phyloP scores from a whole-genome alignment of 2,113 vertebrate genomes.

The Fukomys damarensis region DNA sequence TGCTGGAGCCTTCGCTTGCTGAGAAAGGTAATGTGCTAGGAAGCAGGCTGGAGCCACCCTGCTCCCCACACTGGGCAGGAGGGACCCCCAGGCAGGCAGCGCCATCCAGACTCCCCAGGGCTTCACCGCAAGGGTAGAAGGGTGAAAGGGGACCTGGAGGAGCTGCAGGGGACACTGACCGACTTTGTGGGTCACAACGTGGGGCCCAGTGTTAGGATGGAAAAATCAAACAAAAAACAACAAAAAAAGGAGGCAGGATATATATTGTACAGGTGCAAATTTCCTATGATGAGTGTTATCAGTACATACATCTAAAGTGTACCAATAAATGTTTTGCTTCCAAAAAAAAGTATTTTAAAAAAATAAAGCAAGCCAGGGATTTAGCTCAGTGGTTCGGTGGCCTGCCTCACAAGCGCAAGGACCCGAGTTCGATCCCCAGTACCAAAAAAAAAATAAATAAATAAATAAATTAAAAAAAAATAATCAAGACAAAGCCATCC shows the following conservation, averaged over 20 bases:
- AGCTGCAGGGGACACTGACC: background rate
- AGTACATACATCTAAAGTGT: too few species aligned
- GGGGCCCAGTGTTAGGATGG: fast-evolving
- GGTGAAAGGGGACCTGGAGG: fast-evolving
- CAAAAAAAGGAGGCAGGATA: too few species aligned
- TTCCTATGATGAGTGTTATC: too few species aligned
- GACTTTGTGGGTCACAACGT: fast-evolving
- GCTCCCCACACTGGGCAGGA: fast-evolving
- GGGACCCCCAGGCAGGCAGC: background rate
- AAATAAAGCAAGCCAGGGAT: too few species aligned
- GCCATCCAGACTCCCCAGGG: background rate
- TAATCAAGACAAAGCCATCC: background rate
- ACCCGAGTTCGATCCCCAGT: too few species aligned
- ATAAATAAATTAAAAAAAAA: too few species aligned
- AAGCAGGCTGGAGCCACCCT: background rate
- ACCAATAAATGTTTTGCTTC: too few species aligned
- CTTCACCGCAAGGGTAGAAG: background rate
- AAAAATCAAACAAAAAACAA: background rate
- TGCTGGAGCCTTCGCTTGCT: background rate
- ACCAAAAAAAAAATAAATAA: too few species aligned
- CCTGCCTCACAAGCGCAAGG: too few species aligned
- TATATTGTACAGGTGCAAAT: too few species aligned
- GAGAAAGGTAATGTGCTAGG: background rate
- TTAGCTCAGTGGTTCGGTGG: too few species aligned
- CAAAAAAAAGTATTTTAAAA: too few species aligned